phyloP scores from a whole-genome alignment of 2,797 vertebrate species.

The Gallinago nigripennis region DNA sequence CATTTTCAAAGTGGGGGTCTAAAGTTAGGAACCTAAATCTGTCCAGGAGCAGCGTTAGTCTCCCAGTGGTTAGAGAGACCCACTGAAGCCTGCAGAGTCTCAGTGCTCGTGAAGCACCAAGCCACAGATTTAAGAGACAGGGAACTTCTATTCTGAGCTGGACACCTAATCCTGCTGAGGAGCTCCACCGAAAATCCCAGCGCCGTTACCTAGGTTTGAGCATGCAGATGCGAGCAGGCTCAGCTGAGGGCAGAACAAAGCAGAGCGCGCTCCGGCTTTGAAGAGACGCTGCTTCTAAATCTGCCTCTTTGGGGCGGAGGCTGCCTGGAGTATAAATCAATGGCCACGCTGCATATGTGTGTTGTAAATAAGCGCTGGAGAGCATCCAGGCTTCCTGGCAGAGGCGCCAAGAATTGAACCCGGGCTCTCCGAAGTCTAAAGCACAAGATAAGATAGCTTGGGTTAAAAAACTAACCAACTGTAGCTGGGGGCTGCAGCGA shows the following conservation, averaged over 20 bases:
- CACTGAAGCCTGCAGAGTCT: not conserved
- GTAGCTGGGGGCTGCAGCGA: not conserved
- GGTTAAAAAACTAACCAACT: slow-evolving; percentile 46
- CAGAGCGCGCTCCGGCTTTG: not conserved
- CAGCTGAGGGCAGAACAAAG: not conserved
- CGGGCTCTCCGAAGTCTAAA: slow-evolving; percentile 6
- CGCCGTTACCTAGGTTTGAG: not conserved
- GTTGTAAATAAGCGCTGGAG: slow-evolving; percentile 52
- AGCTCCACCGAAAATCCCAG: not conserved
- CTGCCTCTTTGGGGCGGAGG: slow-evolving; percentile 9
- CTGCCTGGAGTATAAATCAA: slow-evolving; percentile 49
- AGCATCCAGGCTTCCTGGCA: slow-evolving; percentile 55
- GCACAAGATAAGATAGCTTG: slow-evolving; percentile 42
- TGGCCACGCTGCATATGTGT: not conserved
- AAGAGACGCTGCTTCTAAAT: slow-evolving; percentile 48
- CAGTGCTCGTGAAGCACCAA: not conserved
- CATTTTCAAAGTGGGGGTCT: not conserved
- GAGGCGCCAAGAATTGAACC: slow-evolving; percentile 44
- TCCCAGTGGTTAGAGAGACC: not conserved
- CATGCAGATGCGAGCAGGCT: slow-evolving; percentile 10
- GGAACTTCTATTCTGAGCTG: not conserved
- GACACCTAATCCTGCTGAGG: not conserved
- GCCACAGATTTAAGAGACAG: not conserved
- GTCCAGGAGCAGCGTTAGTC: not conserved
- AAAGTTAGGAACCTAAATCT: slow-evolving; percentile 26